These are phyloP conservation scores for Drosophila nigromelanica DNA, from an alignment of 1,140 invertebrate genomes.

Conservation along the genomic window DNA sequence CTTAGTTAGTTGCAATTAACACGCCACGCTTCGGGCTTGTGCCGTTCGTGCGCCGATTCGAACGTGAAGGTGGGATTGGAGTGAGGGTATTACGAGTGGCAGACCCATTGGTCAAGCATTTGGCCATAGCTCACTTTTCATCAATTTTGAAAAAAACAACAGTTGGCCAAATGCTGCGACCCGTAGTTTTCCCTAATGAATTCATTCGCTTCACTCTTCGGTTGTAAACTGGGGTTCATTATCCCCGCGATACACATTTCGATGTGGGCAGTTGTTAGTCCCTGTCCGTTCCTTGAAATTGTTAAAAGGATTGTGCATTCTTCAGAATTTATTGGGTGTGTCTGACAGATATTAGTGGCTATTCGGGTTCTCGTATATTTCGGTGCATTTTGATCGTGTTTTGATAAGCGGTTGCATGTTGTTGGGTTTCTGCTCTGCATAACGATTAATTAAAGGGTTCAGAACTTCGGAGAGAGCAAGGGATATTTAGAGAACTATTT, in stretches of 20 bases:
- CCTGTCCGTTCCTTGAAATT: slow-evolving; percentile 51
- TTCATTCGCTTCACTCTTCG: slow-evolving; percentile 80
- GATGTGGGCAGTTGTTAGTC: slow-evolving; percentile 50
- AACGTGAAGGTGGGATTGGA: slow-evolving; percentile 4
- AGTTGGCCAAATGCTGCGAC: slow-evolving; percentile 65
- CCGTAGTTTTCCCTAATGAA: slow-evolving; percentile 79
- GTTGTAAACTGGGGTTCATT: slow-evolving; percentile 76
- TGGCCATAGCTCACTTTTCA: slow-evolving; percentile 65
- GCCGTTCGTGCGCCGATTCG: slow-evolving; percentile 60
- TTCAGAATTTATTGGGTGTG: slow-evolving; percentile 76
- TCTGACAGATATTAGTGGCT: slow-evolving; percentile 63
- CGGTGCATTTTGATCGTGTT: slow-evolving; percentile 65
- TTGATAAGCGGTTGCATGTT: slow-evolving; percentile 68
- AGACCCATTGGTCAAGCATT: slow-evolving; percentile 14
- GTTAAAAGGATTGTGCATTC: slow-evolving; percentile 76
- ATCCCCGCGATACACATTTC: slow-evolving; percentile 55
- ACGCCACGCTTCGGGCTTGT: slow-evolving; percentile 56
- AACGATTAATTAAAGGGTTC: slow-evolving; percentile 57
- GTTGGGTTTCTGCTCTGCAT: slow-evolving; percentile 26
- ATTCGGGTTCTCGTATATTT: slow-evolving; percentile 33
- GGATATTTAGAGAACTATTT: neutral
- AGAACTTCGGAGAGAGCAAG: neutral
- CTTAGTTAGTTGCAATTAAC: slow-evolving; percentile 23
- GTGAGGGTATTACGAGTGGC: slow-evolving; percentile 14
- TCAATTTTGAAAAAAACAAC: slow-evolving; percentile 68